These are phyloP conservation scores for Plectus sambesii DNA, from an alignment of 1,140 invertebrate genomes.

Conservation along the genomic window DNA sequence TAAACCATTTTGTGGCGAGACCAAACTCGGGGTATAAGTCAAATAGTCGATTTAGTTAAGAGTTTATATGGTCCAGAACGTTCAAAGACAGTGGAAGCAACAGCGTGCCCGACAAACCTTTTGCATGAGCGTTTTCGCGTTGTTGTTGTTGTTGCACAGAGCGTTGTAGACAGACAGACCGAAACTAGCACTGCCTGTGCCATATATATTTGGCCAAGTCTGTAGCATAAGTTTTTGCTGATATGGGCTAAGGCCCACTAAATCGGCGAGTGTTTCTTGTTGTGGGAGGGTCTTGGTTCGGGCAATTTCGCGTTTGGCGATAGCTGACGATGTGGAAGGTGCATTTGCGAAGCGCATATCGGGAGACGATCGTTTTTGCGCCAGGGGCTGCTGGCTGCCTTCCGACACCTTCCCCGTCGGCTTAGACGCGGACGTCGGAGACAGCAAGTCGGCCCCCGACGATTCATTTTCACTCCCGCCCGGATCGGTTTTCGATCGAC, in stretches of 20 bases:
- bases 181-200: constrained; percentile 29
- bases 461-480: constrained; percentile 5
- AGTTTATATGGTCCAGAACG: too few species aligned
- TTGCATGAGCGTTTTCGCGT: constrained; percentile 29
- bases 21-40: too few species aligned
- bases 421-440: neutral
- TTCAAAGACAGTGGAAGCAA: too few species aligned
- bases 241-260: constrained; percentile 28
- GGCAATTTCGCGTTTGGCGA: too few species aligned
- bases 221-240: constrained; percentile 34
- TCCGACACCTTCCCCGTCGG: neutral
- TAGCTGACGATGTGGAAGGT: too few species aligned
- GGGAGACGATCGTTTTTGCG: constrained; percentile 24
- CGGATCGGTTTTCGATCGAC: constrained; percentile 23
- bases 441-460: constrained; percentile 5
- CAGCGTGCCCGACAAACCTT: too few species aligned
- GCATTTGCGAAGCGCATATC: constrained; percentile 15
- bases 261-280: constrained; percentile 16
- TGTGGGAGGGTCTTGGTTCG: too few species aligned
- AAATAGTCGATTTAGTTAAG: too few species aligned
- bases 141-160: constrained; percentile 22
- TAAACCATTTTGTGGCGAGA: too few species aligned
- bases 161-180: constrained; percentile 24
- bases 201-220: constrained; percentile 37
- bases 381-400: constrained; percentile 7